A percentile compares a stretch with the other conserved stretches of the same genome.
phyloP scores from a whole-genome alignment of 2,888 invertebrate species.

The Scaeva pyrastri region DNA sequence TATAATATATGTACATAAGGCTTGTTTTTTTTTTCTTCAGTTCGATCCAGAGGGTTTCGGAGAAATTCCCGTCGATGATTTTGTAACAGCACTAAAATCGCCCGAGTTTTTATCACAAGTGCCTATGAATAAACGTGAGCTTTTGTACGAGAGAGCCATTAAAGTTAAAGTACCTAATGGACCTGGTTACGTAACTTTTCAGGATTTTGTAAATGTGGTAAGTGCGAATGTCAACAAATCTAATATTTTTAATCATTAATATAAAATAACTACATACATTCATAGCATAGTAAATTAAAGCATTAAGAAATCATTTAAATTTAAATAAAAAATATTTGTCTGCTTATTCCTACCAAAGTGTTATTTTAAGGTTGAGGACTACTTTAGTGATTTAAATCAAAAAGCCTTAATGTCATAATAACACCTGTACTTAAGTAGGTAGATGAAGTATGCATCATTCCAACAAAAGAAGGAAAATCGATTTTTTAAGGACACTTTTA shows the following conservation, averaged over 20 bases:
- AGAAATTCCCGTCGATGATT: constrained; percentile 94
- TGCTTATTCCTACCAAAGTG: no score
- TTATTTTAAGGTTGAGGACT: no score
- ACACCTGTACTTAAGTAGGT: no score
- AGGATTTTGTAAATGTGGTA: constrained; percentile 97
- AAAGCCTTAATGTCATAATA: no score
- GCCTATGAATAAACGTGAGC: constrained; percentile 90
- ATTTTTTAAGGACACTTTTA: constrained; percentile 32
- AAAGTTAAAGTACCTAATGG: constrained; percentile 86
- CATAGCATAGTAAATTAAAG: no score
- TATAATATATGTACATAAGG: not conserved
- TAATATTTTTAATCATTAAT: no score
- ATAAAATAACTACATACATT: no score
- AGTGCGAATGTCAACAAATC: constrained; percentile 84
- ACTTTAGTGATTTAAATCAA: no score
- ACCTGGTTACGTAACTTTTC: constrained; percentile 92
- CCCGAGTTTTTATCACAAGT: constrained; percentile 91
- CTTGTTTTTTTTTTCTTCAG: constrained; percentile 83
- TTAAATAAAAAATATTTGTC: no score
- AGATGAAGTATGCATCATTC: not conserved
- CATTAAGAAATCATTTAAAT: no score
- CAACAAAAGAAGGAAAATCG: constrained; percentile 10
- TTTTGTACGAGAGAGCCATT: constrained; percentile 89
- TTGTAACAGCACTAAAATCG: constrained; percentile 90
- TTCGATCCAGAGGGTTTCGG: constrained; percentile 97